Conservation (phyloP, 2,113 vertebrate genomes). For the Campylomormyrus tamandua region DNA sequence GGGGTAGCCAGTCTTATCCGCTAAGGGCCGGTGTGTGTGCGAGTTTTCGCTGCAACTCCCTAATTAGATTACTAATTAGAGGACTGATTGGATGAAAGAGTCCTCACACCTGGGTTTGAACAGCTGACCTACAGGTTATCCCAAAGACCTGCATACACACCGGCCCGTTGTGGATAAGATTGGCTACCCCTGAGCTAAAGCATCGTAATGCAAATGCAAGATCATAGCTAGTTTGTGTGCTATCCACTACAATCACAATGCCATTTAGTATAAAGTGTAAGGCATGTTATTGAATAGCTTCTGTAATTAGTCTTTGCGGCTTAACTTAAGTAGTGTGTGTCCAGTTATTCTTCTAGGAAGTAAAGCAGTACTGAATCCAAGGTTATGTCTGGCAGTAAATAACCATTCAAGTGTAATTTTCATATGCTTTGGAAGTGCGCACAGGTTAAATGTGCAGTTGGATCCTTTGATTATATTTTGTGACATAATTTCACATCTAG, state of each 20-base stretch:
- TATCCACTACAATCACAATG: neutral
- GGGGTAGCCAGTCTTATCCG: too few relatives aligned
- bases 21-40: too few relatives aligned
- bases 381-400: neutral
- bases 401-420: neutral
- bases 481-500: neutral
- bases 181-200: neutral
- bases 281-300: neutral
- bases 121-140: too few relatives aligned
- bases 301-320: neutral
- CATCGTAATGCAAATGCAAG: neutral
- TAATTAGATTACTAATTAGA: too few relatives aligned
- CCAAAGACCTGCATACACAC: too few relatives aligned
- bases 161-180: too few relatives aligned
- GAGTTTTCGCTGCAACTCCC: too few relatives aligned
- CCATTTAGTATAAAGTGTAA: neutral
- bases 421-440: neutral
- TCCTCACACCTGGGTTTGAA: too few relatives aligned
- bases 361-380: neutral
- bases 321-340: neutral
- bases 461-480: neutral
- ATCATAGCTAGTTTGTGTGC: neutral
- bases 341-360: neutral
- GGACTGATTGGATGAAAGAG: too few relatives aligned
- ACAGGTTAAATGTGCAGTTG: neutral